Percentiles rank a stretch among this genome's conserved stretches.
phyloP scores from a whole-genome alignment of 1,140 invertebrate genomes.

The Papilio machaon region DNA sequence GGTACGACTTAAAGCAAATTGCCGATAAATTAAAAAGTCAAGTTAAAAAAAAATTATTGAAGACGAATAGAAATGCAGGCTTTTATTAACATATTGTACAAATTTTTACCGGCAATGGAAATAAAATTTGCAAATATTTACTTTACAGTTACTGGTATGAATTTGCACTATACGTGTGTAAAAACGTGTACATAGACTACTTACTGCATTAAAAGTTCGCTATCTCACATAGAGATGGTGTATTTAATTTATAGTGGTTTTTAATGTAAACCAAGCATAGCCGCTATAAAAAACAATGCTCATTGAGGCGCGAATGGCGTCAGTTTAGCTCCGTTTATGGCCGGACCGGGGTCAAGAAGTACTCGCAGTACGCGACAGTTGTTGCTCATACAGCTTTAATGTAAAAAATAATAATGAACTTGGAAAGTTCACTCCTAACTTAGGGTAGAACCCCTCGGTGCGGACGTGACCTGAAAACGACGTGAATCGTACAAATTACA shows the following conservation, averaged over 20 bases:
- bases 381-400: neutral
- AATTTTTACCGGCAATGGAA: too few species aligned
- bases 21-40: too few species aligned
- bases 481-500: too few species aligned
- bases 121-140: too few species aligned
- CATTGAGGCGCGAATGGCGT: constrained; percentile 6
- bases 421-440: neutral
- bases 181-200: neutral
- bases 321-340: constrained; percentile 13
- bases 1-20: too few species aligned
- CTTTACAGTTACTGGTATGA: too few species aligned
- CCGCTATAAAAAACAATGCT: constrained; percentile 11
- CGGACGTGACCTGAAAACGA: too few species aligned
- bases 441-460: too few species aligned
- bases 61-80: too few species aligned
- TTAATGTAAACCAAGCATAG: constrained; percentile 7
- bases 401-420: neutral
- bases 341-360: constrained; percentile 7
- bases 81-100: too few species aligned
- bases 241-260: neutral
- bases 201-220: neutral
- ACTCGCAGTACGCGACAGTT: neutral
- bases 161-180: neutral
- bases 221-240: neutral
- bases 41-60: too few species aligned